Evolutionary conservation across 2,797 vertebrate genomes (phyloP), one percentile per base, ranked within the genome.

Genomic region (Hylomyscus alleni): DNA sequence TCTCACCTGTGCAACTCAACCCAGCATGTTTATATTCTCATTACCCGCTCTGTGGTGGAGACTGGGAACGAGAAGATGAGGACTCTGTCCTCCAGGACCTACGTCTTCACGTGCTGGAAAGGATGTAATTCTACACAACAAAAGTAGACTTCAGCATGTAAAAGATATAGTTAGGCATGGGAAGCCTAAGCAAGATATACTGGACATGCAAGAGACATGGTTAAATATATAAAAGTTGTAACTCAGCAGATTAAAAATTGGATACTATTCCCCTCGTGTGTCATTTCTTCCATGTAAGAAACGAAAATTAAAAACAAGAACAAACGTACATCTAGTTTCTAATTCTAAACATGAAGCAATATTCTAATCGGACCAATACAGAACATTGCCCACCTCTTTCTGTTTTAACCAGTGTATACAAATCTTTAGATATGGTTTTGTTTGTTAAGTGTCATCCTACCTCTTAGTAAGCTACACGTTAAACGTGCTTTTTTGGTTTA

Each of bases 281-380:
- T 24, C 34, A 37, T 80, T 54, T 54, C 22, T 58, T 90, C 3
- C 73, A 60, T 44, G 24, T 17, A 84, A 44, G 80, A 62, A 34
- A 84, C 13, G 77, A 84, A 85, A 84, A 83, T 37, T 34, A 60
- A 85, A 89, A 91, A 37, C 15, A 88, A 90, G 47, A 20, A 20
- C 90, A 92, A 84, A 75, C 9, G 44, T 15, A 24, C 14, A 15
- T 73, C 14, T 47, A 44, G 24, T 96, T 76, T 62, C 37, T 54
- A 56, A 29, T 62, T 78, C 72, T 83, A 89, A 87, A 78, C 54
- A 12, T 85, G 69, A 90, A 93, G 75, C 29, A 78, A 47, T 60
- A 17, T 54, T 15, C 14, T 69, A 24, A 80, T 72, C 65, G 31
- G 22, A 89, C 6, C 26, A 37, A 47, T 34, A 26, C 7, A 34